A percentile compares a stretch with the other conserved stretches of the same genome.
These are phyloP conservation scores for Graphium colonna DNA, from an alignment of 2,888 invertebrate species.

Conservation along the genomic window DNA sequence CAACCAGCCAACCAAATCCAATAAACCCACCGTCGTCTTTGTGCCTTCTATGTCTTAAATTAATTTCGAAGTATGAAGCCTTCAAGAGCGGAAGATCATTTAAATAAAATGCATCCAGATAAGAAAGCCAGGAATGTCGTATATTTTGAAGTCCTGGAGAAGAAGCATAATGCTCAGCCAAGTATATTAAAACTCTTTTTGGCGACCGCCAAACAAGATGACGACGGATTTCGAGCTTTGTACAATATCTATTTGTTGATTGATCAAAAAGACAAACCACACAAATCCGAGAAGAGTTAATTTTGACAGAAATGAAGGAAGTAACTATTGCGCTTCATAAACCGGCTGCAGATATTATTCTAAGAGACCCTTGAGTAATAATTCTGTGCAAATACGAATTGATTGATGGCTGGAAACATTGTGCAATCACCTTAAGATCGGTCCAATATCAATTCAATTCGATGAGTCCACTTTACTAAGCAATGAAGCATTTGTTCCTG, in stretches of 20 bases:
- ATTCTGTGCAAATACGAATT: too few relatives aligned
- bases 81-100: constrained; percentile 31
- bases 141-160: constrained; percentile 31
- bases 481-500: constrained; percentile 25
- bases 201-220: constrained; percentile 29
- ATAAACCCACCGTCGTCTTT: constrained; percentile 30
- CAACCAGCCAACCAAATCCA: constrained; percentile 29
- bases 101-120: constrained; percentile 32
- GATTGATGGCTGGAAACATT: background rate
- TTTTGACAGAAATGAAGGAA: constrained; percentile 28
- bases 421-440: background rate
- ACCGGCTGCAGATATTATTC: too few relatives aligned
- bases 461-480: too few relatives aligned
- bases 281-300: constrained; percentile 28
- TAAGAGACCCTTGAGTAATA: too few relatives aligned
- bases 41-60: constrained; percentile 32
- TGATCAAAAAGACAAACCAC: constrained; percentile 28
- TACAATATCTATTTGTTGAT: constrained; percentile 29
- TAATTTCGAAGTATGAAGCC: constrained; percentile 32
- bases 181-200: constrained; percentile 30
- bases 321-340: too few relatives aligned
- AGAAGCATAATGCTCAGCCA: constrained; percentile 31
- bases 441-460: background rate
- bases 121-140: constrained; percentile 28
- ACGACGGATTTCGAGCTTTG: constrained; percentile 30